Percentiles rank a stretch among this genome's conserved stretches.
Conservation (phyloP, 2,113 vertebrate species). For the Miniopterus natalensis region DNA sequence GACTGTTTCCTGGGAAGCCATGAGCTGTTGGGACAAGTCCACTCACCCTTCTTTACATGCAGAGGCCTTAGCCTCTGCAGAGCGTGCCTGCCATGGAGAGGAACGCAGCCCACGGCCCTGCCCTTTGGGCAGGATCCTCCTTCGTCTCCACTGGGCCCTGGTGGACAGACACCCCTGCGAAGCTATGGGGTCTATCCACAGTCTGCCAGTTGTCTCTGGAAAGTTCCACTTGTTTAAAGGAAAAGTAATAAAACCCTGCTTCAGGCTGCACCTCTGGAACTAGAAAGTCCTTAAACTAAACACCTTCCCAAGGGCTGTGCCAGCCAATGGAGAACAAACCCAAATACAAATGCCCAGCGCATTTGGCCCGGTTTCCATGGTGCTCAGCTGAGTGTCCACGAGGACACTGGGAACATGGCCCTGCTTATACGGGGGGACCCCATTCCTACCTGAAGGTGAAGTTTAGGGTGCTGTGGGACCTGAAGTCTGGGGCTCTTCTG, state of each 20-base stretch:
- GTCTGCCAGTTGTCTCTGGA: not conserved
- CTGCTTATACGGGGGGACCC: no score
- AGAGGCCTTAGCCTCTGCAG: not conserved
- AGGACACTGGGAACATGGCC: not conserved
- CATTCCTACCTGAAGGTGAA: not conserved
- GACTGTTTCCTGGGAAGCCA: not conserved
- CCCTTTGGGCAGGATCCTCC: not conserved
- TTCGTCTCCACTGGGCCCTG: not conserved
- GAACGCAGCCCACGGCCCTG: not conserved
- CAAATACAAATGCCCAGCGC: not conserved
- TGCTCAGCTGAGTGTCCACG: not conserved
- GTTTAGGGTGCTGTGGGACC: not conserved
- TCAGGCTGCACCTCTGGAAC: not conserved
- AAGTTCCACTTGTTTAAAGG: slow-evolving; percentile 60
- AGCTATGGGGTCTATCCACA: not conserved
- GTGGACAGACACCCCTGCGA: not conserved
- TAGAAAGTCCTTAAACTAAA: not conserved
- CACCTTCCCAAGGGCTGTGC: not conserved
- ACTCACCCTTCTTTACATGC: not conserved
- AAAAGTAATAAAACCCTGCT: not conserved
- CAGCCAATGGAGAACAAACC: not conserved
- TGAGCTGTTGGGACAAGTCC: slow-evolving; percentile 1
- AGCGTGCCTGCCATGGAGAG: not conserved
- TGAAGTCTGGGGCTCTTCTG: no score
- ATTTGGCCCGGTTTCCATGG: not conserved